Evolutionary conservation across 1,140 invertebrate species (phyloP), one percentile per base, ranked within the genome.

Genomic region (Ectropis grisescens): DNA sequence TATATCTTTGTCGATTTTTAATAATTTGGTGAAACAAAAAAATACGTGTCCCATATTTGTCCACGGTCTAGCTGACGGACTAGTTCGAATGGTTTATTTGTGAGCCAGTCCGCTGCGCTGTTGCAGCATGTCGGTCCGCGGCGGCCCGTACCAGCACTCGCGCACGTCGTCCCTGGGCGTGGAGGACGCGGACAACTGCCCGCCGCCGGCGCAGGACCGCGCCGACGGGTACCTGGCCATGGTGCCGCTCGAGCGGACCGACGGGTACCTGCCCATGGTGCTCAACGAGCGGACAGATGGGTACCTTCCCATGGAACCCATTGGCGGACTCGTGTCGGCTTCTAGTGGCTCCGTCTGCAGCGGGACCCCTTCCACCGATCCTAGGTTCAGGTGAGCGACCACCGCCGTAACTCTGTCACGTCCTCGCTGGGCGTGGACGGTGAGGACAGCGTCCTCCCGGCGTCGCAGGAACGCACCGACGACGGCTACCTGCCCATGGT

Each of bases 341-440:
- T 85, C 89, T 48, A 87, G 86, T 47, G 90, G 88, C 53, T 91
- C 90, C 14, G 85, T 93, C 1, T 91, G 90, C 13, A 91, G 90
- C 7, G 90, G 91, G 1, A 81, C 79, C 6, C 79, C 79, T 2
- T 82, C 76, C 30, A 81, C 70, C 2, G 76, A 81, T 44, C 65
- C 76, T 2, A 37, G 79, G 29, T 80, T 82, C 33, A 55, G 52
- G 52, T 55, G 14, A 44, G 32, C 2, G 2, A 26, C 2, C 13
- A n/a, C 16, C n/a, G n/a, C n/a, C n/a, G n/a, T n/a, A n/a, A n/a
- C n/a, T n/a, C n/a, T n/a, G 16, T 8, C 16, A 19, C 8, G 16
- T 3, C 16, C 3, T 8, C 16, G 16, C 16, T 4, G 3, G 16
- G 8, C 16, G 16, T 8, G 16, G 16, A 3, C 16, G 16, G 16